Conservation (phyloP, 35 echinoderm and acorn worm species). For the Amphiura filiformis region DNA sequence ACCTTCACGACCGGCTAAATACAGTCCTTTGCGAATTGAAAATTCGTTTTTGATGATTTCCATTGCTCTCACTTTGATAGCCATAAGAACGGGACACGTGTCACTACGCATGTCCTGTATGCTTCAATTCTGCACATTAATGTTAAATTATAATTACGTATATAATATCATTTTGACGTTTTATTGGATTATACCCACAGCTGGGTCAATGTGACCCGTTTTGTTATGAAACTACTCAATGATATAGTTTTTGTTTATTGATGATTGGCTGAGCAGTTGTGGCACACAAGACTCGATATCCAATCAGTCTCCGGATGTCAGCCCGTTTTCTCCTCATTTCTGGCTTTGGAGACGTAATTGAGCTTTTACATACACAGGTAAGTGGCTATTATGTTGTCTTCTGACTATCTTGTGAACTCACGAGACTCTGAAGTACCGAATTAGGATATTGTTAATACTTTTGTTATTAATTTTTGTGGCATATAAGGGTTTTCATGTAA, state of each 20-base stretch:
- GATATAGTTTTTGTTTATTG: slow-evolving; percentile 30
- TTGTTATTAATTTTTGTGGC: slow-evolving; percentile 40
- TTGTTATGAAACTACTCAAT: neutral
- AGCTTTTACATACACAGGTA: slow-evolving; percentile 6
- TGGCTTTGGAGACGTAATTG: neutral
- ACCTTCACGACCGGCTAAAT: too few relatives aligned
- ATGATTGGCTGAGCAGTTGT: slow-evolving; percentile 12
- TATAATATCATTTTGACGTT: neutral
- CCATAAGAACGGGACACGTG: too few relatives aligned
- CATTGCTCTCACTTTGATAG: too few relatives aligned
- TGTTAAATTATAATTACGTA: neutral
- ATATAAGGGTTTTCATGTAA: slow-evolving; percentile 20
- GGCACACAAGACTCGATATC: slow-evolving; percentile 37
- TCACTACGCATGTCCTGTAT: too few relatives aligned
- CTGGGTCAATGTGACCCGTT: neutral
- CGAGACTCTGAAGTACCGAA: neutral
- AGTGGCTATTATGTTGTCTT: neutral
- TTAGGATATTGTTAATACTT: too few relatives aligned
- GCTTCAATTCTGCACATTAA: neutral
- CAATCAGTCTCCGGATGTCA: slow-evolving; percentile 4
- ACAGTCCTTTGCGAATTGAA: too few relatives aligned
- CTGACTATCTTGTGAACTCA: neutral
- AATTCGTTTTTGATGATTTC: too few relatives aligned
- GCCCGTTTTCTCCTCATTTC: slow-evolving; percentile 9
- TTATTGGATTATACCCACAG: neutral